Conservation (phyloP, 2,113 vertebrate species). For the Nesoenas mayeri region DNA sequence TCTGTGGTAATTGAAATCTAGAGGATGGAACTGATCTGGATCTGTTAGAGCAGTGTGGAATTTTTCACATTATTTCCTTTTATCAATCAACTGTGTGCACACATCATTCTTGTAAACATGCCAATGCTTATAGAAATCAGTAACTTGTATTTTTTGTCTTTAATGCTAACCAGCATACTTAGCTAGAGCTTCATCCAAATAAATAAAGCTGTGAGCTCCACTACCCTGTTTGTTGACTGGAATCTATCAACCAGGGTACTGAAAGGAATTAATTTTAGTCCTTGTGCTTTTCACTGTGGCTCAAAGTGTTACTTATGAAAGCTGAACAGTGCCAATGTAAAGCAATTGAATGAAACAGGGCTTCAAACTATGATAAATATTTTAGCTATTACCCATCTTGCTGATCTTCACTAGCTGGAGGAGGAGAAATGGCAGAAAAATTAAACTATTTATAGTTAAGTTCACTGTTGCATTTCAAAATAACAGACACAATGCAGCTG, state of each 20-base stretch:
- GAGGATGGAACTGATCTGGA: background rate
- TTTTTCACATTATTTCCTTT: background rate
- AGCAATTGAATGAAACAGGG: background rate
- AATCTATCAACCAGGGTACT: slow-evolving; percentile 18
- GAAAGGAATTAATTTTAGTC: slow-evolving; percentile 56
- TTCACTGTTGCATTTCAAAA: background rate
- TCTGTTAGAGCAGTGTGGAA: background rate
- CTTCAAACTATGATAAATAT: slow-evolving; percentile 36
- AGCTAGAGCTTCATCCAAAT: slow-evolving; percentile 15
- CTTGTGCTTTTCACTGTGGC: slow-evolving; percentile 8
- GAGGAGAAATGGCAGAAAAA: background rate
- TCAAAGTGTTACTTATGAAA: slow-evolving; percentile 38
- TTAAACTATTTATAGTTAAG: slow-evolving; percentile 12
- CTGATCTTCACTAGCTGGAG: slow-evolving; percentile 29
- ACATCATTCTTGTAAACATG: background rate
- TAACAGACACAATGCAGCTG: background rate
- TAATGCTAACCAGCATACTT: background rate
- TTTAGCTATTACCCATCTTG: background rate
- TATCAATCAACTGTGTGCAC: background rate
- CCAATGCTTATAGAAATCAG: background rate
- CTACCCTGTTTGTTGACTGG: slow-evolving; percentile 15
- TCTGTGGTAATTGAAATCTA: background rate
- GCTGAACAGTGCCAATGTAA: slow-evolving; percentile 12
- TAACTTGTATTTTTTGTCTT: background rate
- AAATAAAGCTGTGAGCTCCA: slow-evolving; percentile 44